phyloP scores from a whole-genome alignment of 1,140 invertebrate genomes.

The Contarinia nasturtii region DNA sequence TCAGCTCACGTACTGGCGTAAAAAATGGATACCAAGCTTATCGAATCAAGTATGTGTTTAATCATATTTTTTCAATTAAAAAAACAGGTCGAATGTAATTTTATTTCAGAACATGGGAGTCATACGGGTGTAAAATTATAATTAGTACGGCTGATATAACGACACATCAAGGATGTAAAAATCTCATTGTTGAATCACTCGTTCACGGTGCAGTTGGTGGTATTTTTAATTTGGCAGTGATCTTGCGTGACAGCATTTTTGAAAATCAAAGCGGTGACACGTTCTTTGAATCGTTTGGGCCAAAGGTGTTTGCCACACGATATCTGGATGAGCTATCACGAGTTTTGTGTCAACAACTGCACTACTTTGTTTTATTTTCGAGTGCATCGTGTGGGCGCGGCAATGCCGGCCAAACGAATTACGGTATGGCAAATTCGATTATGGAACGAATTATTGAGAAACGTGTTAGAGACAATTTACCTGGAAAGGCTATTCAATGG shows the following conservation, averaged over 20 bases:
- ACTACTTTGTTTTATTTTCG: slow-evolving; percentile 63
- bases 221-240: slow-evolving; percentile 67
- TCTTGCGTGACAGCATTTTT: slow-evolving; percentile 38
- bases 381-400: slow-evolving; percentile 75
- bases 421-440: slow-evolving; percentile 54
- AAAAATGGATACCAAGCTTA: slow-evolving; percentile 59
- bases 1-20: slow-evolving; percentile 62
- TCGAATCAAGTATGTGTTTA: slow-evolving; percentile 30
- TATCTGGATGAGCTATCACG: slow-evolving; percentile 36
- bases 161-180: slow-evolving; percentile 34
- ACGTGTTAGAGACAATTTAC: slow-evolving; percentile 33
- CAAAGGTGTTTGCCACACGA: slow-evolving; percentile 39
- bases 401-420: slow-evolving; percentile 77
- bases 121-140: slow-evolving; percentile 36
- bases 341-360: slow-evolving; percentile 31
- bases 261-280: slow-evolving; percentile 38
- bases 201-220: slow-evolving; percentile 47
- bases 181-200: slow-evolving; percentile 38
- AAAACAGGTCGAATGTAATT: slow-evolving; percentile 1
- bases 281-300: slow-evolving; percentile 31
- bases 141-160: slow-evolving; percentile 44
- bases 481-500: slow-evolving; percentile 49
- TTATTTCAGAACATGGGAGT: slow-evolving; percentile 35
- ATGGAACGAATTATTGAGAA: slow-evolving; percentile 53
- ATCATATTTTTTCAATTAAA: not conserved